Base-by-base conservation (phyloP, 2,797 vertebrate genomes). In the Betta splendens region DNA sequence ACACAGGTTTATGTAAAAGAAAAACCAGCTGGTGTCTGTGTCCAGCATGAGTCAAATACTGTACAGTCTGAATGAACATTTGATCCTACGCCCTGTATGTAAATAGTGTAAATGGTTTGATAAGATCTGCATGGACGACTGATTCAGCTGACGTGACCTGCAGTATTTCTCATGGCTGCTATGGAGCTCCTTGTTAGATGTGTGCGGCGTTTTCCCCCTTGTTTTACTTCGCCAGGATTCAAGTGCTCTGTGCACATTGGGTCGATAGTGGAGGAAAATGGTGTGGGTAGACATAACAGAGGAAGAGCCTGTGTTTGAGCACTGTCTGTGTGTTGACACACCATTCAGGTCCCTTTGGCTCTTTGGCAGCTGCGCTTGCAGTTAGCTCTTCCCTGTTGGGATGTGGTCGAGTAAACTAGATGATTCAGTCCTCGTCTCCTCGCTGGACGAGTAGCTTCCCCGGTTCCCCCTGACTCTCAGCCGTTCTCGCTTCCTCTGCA, bases 271-370 rank as follows among this genome's bases (percentile, higher is more conserved):
- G 43, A 56, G n/a, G 43, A 47, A 70, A 64, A 61, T 49, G 23
- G 29, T 43, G 38, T 60, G 59, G 39, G 39, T 53, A 77, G 53
- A 54, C 33, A 59, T 49, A 44, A 61, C 58, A 75, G 57, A 64
- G 66, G 56, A 40, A 18, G n/a, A 9, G 39, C 3, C 39, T 54
- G 35, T 62, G 60, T 78, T 68, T 79, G 70, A 75, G 45, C 29
- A 23, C 48, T 63, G 74, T 73, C 59, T 63, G 74, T 73, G 59
- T 84, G 76, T 74, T 80, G 77, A 77, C 75, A 77, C 72, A 74
- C 60, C 64, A 77, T 42, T 21, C 29, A 53, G 42, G 75, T 79
- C 77, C 57, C 67, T 81, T 64, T 8, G 45, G 76, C 76, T 84
- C 69, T 55, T 38, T 56, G 60, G 74, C 70, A 72, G 79, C 72